Percentiles rank a stretch among this genome's conserved stretches.
These are phyloP conservation scores for Pseudopodoces humilis DNA, from an alignment of 2,113 vertebrate genomes.

Conservation along the genomic window DNA sequence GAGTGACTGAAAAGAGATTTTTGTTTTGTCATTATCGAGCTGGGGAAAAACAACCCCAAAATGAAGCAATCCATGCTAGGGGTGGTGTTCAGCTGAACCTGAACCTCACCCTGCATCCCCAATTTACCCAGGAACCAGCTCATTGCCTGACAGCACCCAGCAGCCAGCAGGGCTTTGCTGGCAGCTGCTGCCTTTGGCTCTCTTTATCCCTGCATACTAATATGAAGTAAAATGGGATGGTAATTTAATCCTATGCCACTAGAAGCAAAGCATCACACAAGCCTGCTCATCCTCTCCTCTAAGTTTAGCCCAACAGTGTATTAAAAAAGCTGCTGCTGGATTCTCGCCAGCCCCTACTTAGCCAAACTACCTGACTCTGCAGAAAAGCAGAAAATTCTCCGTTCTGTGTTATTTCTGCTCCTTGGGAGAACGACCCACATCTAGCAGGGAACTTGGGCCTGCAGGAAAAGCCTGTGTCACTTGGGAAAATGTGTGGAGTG, in stretches of 20 bases:
- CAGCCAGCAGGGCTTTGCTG: not conserved
- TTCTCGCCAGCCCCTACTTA: constrained; percentile 25
- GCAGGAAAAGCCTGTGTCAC: not conserved
- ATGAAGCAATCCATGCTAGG: not conserved
- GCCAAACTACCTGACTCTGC: constrained; percentile 48
- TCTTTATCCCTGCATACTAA: not conserved
- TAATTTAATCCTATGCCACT: constrained; percentile 11
- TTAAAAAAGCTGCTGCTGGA: constrained; percentile 43
- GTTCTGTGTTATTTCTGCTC: not conserved
- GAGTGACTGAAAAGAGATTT: not conserved
- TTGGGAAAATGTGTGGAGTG: not conserved
- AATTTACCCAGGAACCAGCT: not conserved
- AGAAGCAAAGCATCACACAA: constrained; percentile 20
- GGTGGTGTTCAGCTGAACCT: not conserved
- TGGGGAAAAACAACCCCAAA: fast-evolving
- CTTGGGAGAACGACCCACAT: not conserved
- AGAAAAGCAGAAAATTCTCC: constrained; percentile 3
- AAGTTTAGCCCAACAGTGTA: constrained; percentile 36
- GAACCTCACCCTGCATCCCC: not conserved
- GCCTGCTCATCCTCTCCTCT: constrained; percentile 27
- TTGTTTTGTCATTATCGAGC: not conserved
- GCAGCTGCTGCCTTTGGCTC: not conserved
- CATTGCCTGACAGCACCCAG: not conserved
- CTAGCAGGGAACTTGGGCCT: not conserved
- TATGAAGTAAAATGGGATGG: not conserved